Evolutionary conservation across 2,888 invertebrate genomes (phyloP), one percentile per base, ranked within the genome.

Genomic region (Agrochola macilenta): DNA sequence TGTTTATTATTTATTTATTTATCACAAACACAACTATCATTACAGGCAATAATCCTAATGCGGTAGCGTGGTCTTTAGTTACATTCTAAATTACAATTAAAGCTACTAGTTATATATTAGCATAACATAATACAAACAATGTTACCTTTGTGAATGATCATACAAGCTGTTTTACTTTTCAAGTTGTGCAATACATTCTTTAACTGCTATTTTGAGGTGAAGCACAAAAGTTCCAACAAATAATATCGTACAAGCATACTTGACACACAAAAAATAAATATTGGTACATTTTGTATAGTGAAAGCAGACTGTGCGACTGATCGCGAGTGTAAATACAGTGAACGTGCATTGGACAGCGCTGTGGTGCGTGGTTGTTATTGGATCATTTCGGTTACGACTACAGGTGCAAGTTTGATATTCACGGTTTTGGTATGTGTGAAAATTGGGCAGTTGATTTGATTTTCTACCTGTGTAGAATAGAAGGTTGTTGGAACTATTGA

Each of bases 271-370:
- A n/a, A 30, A 65, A 60, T 43, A 54, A 78, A 73, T 30, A 63
- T 70, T 71, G 54, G 65, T 84, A 82, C 81, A 82, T 79, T 82
- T 82, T 87, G 77, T 83, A 81, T 66, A 79, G 66, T 69, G 58
- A 20, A 81, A 60, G 54, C 43, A 70, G 23, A 68, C n/a, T 52
- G 72, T 69, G 78, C 61, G 71, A 69, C 23, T 76, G 75, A 60
- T 12, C 20, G 76, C 20, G 71, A 68, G 74, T 79, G 84, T 84
- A 84, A 74, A 87, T 88, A 82, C 71, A 83, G 80, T 85, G 81
- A 83, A 79, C 35, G 78, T 78, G 80, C 69, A 79, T 79, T 78
- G 68, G 46, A 65, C 26, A 66, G 70, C 74, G 66, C 35, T 69
- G 84, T n/a, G n/a, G n/a, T n/a, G n/a, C n/a, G n/a, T n/a, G 77